These are phyloP conservation scores for Trididemnum miniatum DNA, from an alignment of 23 tunicate genomes.

Conservation along the genomic window DNA sequence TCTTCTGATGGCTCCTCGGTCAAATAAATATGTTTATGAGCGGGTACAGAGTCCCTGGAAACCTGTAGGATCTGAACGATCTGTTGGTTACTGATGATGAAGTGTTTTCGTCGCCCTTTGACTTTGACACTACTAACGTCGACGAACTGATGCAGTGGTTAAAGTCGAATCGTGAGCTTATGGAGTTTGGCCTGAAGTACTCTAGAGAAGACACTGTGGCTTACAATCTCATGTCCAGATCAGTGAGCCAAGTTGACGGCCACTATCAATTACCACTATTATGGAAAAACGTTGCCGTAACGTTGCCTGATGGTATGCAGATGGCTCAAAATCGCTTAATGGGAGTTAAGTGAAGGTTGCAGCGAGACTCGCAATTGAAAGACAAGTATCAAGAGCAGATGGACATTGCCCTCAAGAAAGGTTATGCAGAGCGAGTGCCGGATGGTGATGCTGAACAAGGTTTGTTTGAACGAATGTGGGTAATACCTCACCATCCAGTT, in stretches of 20 bases:
- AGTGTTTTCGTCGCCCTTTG: not conserved
- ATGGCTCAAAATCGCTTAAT: slow-evolving; percentile 12
- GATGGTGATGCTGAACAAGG: not conserved
- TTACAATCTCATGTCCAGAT: not conserved
- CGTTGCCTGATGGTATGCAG: not conserved
- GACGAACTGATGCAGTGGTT: not conserved
- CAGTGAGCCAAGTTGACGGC: not conserved
- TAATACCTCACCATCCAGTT: slow-evolving; percentile 21
- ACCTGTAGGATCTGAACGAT: not conserved
- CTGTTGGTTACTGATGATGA: slow-evolving; percentile 11
- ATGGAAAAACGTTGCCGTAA: slow-evolving; percentile 15
- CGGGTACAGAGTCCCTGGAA: not conserved
- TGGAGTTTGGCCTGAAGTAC: slow-evolving; percentile 6
- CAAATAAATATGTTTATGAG: not conserved
- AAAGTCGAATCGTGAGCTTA: not conserved
- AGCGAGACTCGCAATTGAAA: not conserved
- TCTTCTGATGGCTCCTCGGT: too few relatives aligned
- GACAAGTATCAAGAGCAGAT: slow-evolving; percentile 3
- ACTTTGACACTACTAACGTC: not conserved
- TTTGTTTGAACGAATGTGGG: not conserved
- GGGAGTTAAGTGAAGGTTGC: not conserved
- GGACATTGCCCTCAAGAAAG: not conserved
- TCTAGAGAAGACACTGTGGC: slow-evolving; percentile 10
- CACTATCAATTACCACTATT: slow-evolving; percentile 5
- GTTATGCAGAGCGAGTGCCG: slow-evolving; percentile 14